phyloP scores from a whole-genome alignment of 2,113 vertebrate genomes.

The Danio rerio region GRCz12tu NC_133186.1:32339001-32339500 shows the following conservation, averaged over 20 bases:
- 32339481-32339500: neutral
- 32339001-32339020: constrained; percentile 56
- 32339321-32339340: neutral
- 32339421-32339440: constrained; percentile 85
- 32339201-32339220: constrained; percentile 71
- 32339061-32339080: constrained; percentile 72
- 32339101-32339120: constrained; percentile 72
- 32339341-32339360: neutral
- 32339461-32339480: too few species aligned
- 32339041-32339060: constrained; percentile 77
- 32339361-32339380: constrained; percentile 84
- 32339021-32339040: constrained; percentile 75
- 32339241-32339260: constrained; percentile 83
- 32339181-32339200: constrained; percentile 80
- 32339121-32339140: constrained; percentile 62
- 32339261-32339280: constrained; percentile 79
- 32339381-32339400: constrained; percentile 79
- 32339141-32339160: constrained; percentile 70
- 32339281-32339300: constrained; percentile 80
- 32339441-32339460: constrained; percentile 76
- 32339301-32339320: constrained; percentile 76
- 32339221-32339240: constrained; percentile 83
- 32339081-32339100: neutral
- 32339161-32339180: constrained; percentile 73
- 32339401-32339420: constrained; percentile 87